These are phyloP conservation scores for Schlechtendalia chinensis DNA, from an alignment of 1,140 invertebrate genomes.

Conservation along the genomic window DNA sequence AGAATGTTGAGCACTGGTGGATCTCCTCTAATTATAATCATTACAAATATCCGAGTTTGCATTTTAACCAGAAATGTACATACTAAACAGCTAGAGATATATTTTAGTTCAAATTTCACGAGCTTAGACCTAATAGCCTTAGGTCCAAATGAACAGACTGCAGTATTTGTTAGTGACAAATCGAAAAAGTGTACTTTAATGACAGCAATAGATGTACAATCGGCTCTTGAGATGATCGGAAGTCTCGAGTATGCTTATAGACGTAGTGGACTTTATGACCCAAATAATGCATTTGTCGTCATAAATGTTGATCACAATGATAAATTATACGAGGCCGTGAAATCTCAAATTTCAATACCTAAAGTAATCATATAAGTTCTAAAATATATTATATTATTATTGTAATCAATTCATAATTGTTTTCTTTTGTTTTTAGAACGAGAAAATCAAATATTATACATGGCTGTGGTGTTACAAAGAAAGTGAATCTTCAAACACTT, in stretches of 20 bases:
- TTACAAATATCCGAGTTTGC: slow-evolving; percentile 29
- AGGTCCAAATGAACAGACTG: slow-evolving; percentile 28
- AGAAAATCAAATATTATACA: slow-evolving; percentile 39
- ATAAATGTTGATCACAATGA: slow-evolving; percentile 22
- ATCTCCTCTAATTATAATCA: slow-evolving; percentile 30
- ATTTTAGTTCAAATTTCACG: slow-evolving; percentile 25
- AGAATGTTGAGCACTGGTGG: slow-evolving; percentile 41
- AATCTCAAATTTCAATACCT: slow-evolving; percentile 19
- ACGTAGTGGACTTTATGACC: slow-evolving; percentile 25
- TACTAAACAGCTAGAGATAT: slow-evolving; percentile 21
- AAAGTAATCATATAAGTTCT: slow-evolving; percentile 1
- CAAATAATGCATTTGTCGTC: slow-evolving; percentile 35
- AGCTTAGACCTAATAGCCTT: slow-evolving; percentile 18
- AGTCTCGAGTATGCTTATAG: slow-evolving; percentile 36
- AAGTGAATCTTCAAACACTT: slow-evolving; percentile 17
- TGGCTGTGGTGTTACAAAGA: slow-evolving; percentile 42
- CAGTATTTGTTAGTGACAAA: slow-evolving; percentile 42
- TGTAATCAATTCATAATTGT: not conserved
- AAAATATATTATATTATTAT: not conserved
- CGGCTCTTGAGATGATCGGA: slow-evolving; percentile 30
- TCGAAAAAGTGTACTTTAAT: slow-evolving; percentile 41
- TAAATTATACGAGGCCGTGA: slow-evolving; percentile 30
- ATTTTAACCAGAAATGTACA: slow-evolving; percentile 36
- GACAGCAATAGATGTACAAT: slow-evolving; percentile 29
- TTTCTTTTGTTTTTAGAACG: slow-evolving; percentile 34